Percentiles rank a stretch among this genome's conserved stretches.
Evolutionary conservation across 2,797 vertebrate species (phyloP).

Genomic region (Ceryle rudis): DNA sequence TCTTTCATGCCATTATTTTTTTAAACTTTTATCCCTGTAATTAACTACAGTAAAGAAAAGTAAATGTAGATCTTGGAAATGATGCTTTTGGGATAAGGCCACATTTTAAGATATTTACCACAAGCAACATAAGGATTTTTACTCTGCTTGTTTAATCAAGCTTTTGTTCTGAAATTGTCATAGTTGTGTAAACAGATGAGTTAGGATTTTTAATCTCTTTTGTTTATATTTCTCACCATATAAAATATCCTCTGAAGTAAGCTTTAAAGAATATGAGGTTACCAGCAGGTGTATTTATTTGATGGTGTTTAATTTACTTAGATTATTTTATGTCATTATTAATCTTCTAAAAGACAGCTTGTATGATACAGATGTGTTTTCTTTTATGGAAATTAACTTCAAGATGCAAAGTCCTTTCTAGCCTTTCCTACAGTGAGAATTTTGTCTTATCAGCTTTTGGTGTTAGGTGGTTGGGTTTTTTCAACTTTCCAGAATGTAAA

Average conservation of each 20-base stretch:
- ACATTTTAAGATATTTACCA: slow-evolving; percentile 28
- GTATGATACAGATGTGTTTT: not conserved
- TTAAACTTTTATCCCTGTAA: slow-evolving; percentile 60
- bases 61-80: slow-evolving; percentile 56
- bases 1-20: slow-evolving; percentile 44
- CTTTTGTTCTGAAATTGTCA: slow-evolving; percentile 48
- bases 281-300: slow-evolving; percentile 13
- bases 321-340: not conserved
- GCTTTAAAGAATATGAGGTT: not conserved
- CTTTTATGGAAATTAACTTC: not conserved
- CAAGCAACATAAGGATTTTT: slow-evolving; percentile 23
- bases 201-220: slow-evolving; percentile 28
- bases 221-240: not conserved
- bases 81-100: not conserved
- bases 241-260: not conserved
- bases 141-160: slow-evolving; percentile 43
- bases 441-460: not conserved
- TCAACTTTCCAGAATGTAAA: not conserved
- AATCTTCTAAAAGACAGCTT: not conserved
- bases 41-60: slow-evolving; percentile 48
- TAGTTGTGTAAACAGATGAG: not conserved
- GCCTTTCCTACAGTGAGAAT: not conserved
- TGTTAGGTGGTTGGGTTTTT: not conserved
- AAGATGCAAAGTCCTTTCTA: not conserved
- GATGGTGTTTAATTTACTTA: not conserved